Base-by-base conservation (phyloP, 2,888 invertebrate genomes). In the Salticus scenicus region DNA sequence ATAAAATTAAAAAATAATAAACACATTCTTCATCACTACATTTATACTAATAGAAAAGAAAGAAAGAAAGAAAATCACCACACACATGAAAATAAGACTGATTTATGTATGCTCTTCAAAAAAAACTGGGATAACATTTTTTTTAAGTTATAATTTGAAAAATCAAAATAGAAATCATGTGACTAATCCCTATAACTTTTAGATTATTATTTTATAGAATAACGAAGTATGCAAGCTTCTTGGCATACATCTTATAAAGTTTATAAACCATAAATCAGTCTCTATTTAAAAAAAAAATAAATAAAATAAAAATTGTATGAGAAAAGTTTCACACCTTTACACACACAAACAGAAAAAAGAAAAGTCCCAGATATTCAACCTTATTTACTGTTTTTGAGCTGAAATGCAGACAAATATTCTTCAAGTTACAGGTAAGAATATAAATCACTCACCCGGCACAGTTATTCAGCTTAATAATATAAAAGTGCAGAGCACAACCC, bases 401-500 rank as follows among this genome's bases (percentile, higher is more conserved):
- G 20, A 57, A 57, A 24, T 12, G 24, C 57, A 24, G 57, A 57
- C 24, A 24, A 2, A 57, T 20, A 57, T 24, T 57, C 24, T 24
- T 57, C 2, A 24, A 24, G 20, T 57, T 57, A 57, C 57, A 57
- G 57, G 69, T 67, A 73, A 64, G 71, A 67, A 42, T 78, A 84
- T 84, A 73, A 84, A 33, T 42, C 83, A 83, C 73, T 83, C 83
- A 83, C 57, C 37, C 78, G 51, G 27, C 67, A 57, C 33, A 74
- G 37, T 27, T 70, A 70, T 63, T 37, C 74, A 51, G n/a, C 67
- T 70, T 47, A 75, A 70, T 51, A 74, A 75, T 71, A 70, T 66
- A 76, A 78, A 77, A 77, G 27, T 33, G 74, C 70, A 73, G 70
- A 78, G 78, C 72, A 83, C 83, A 77, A 83, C 83, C 51, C 10